Evolutionary conservation across 2,888 invertebrate genomes (phyloP), one percentile per base, ranked within the genome.

Genomic region (Heliconius cydno): DNA sequence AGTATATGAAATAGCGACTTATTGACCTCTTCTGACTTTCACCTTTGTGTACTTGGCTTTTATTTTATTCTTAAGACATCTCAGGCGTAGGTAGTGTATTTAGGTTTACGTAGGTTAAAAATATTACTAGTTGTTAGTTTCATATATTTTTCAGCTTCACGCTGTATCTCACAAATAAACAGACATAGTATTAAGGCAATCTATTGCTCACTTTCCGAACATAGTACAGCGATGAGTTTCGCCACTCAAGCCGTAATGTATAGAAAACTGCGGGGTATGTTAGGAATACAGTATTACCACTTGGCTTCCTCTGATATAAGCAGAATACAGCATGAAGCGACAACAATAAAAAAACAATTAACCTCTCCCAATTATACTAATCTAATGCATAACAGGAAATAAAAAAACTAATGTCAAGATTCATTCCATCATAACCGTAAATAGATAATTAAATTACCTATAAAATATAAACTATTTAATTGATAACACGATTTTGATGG

Each of bases 1-100:
- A 68, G 25, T 68, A 68, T 38, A 68, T 68, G n/a, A 68, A 68
- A 68, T 25, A 38, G 68, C 68, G 68, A 68, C 68, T 41, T 68
- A 68, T 68, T 68, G 68, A 68, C n/a, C 68, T 68, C n/a, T 34
- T 7, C 25, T 25, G 68, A 41, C 68, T 68, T 68, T 68, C 68
- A 68, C 68, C 68, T 68, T 41, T 41, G 68, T 68, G 38, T 68
- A 41, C 68, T n/a, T 68, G 41, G 12, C 12, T 13, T n/a, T 41
- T 41, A 41, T 68, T 41, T 68, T 68, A 68, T 68, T 68, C 68
- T 38, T 68, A 68, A 68, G 38, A 41, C 41, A 41, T 38, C 30
- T 5, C 63, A 65, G 6, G 65, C 25, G 10, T 13, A 38, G 57
- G 46, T 4, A 13, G 13, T 52, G 3, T 22, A 9, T 52, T 52